Evolutionary conservation across 2,888 invertebrate genomes (phyloP), one percentile per base, ranked within the genome.

Genomic region (Microplitis manilae): DNA sequence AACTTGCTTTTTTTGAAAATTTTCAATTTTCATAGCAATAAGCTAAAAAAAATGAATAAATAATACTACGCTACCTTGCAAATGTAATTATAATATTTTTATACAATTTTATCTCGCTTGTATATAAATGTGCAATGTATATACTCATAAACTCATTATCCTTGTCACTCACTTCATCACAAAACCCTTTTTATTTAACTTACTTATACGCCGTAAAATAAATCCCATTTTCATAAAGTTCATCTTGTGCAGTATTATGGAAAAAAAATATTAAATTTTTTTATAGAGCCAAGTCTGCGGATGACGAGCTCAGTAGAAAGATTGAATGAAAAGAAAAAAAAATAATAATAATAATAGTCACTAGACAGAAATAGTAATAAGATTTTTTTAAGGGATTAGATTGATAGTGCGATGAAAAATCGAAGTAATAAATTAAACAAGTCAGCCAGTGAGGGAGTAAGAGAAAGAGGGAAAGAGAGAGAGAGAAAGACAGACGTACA

Each of bases 401-500:
- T 70, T 70, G 70, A 70, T 20, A 20, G 17, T 15, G 40, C 20
- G 38, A 20, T 17, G 38, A 73, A 67, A 50, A 73, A 73, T 67
- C 59, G 59, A 73, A 50, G 59, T 67, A 30, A 73, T 73, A 73
- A 73, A 73, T 73, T 73, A 67, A 67, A 73, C 7, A 70, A 30
- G 13, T 30, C 65, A 65, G 13, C 65, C 9, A 20, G 38, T 13
- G 41, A 70, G n/a, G 8, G 9, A 38, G 17, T 6, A 20, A 62
- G 4, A 38, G 41, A 70, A 41, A 15, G 9, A 59, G 17, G 15
- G 60, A 62, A 5, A 38, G 62, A 72, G 61, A 50, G 41, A 50
- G 39, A 72, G 60, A 40, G 39, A 50, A 50, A 50, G 50, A 50
- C 50, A 50, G 13, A 50, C 50, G 50, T 50, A 50, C 8, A 50